Conservation (phyloP, 2,113 vertebrate genomes). For the Pyrgilauda ruficollis region DNA sequence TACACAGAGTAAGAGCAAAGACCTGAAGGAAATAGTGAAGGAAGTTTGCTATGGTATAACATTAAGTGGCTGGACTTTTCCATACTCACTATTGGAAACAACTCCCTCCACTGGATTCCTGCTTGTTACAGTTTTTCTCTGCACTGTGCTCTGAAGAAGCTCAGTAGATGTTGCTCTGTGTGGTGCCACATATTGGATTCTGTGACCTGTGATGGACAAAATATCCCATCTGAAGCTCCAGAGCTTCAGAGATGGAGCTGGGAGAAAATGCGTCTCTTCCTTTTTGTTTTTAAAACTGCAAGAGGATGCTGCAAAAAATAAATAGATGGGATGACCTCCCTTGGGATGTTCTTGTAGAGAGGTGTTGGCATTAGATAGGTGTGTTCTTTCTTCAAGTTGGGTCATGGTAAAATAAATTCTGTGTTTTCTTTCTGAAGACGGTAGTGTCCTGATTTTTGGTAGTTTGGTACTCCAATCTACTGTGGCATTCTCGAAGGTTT, state of each 20-base stretch:
- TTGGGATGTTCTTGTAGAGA: not conserved
- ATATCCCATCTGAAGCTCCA: not conserved
- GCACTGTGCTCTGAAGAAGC: not conserved
- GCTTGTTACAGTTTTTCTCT: not conserved
- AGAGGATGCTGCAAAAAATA: not conserved
- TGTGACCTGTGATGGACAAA: not conserved
- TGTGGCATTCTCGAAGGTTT: not conserved
- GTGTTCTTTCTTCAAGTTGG: not conserved
- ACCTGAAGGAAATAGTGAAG: not conserved
- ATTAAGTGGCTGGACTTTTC: not conserved
- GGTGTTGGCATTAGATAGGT: not conserved
- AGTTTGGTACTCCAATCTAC: not conserved
- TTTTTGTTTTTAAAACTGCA: not conserved
- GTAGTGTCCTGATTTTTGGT: not conserved
- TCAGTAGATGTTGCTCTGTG: not conserved
- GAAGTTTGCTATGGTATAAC: not conserved
- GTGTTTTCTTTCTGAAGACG: not conserved
- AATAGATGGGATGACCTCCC: not conserved
- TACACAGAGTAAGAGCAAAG: not conserved
- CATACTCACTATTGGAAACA: fast-evolving
- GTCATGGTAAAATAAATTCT: not conserved
- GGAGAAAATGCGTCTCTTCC: not conserved
- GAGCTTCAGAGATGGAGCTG: not conserved
- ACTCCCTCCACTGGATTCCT: not conserved
- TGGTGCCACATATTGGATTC: fast-evolving